Percentiles rank a stretch among this genome's conserved stretches.
phyloP scores from a whole-genome alignment of 1,140 invertebrate genomes.

The Drosophila pruinosa region DNA sequence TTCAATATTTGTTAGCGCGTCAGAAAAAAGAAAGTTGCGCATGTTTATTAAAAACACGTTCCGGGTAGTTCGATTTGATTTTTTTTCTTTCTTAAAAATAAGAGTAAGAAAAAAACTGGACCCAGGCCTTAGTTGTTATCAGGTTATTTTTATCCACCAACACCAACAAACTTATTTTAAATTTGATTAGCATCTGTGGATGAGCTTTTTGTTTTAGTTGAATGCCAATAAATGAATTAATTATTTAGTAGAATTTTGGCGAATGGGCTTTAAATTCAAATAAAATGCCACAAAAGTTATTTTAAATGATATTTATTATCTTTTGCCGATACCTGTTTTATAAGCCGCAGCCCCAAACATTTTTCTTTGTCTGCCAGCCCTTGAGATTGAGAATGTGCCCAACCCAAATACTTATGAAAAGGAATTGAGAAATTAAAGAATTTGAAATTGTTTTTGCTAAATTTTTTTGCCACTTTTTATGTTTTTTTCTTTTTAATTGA shows the following conservation, averaged over 20 bases:
- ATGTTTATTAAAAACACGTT: slow-evolving; percentile 77
- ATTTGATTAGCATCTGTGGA: not conserved
- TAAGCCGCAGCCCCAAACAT: not conserved
- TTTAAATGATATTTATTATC: not conserved
- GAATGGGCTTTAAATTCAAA: not conserved
- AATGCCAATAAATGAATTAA: not conserved
- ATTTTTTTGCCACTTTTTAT: not conserved
- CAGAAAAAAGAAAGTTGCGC: slow-evolving; percentile 75
- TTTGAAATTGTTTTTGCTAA: not conserved
- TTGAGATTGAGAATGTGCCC: not conserved
- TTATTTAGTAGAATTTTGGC: not conserved
- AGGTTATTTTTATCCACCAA: not conserved
- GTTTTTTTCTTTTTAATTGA: not conserved
- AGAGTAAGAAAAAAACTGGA: not conserved
- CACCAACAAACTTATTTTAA: not conserved
- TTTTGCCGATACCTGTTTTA: not conserved
- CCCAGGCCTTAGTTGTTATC: not conserved
- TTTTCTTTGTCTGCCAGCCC: too few species aligned
- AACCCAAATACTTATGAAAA: not conserved
- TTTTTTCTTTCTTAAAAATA: not conserved
- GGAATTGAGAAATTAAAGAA: not conserved
- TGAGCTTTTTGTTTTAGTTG: not conserved
- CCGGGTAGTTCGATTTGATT: slow-evolving; percentile 35
- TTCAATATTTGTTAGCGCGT: slow-evolving; percentile 32
- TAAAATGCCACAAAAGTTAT: not conserved